phyloP scores from a whole-genome alignment of 1,140 invertebrate genomes.

The Daktulosphaira vitifoliae region DNA sequence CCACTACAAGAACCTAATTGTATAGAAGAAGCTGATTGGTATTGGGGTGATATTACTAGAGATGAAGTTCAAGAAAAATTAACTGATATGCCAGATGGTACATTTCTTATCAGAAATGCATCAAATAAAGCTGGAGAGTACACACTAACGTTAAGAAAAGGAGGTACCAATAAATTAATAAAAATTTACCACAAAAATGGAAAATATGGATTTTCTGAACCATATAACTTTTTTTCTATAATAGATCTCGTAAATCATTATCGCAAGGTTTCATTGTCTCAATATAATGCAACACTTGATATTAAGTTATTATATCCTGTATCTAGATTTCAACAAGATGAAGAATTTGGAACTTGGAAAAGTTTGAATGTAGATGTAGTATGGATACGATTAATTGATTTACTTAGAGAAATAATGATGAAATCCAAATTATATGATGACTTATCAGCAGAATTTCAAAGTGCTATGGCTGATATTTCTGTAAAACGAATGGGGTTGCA shows the following conservation, averaged over 20 bases:
- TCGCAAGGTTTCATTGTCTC: conserved; percentile 68
- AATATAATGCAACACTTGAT: conserved; percentile 88
- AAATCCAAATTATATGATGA: conserved; percentile 66
- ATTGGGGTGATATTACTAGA: conserved; percentile 72
- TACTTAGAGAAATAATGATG: conserved; percentile 60
- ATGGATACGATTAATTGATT: conserved; percentile 59
- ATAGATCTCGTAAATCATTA: conserved; percentile 89
- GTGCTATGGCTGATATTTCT: conserved; percentile 67
- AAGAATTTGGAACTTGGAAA: conserved; percentile 50
- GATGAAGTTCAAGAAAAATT: conserved; percentile 91
- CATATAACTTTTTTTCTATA: conserved; percentile 82
- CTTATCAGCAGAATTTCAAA: conserved; percentile 62
- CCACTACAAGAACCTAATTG: conserved; percentile 40
- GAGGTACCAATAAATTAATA: conserved; percentile 90
- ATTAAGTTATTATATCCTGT: conserved; percentile 84
- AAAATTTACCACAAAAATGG: conserved; percentile 88
- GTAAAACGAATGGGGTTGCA: conserved; percentile 74
- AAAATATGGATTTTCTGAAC: conserved; percentile 87
- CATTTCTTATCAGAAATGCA: conserved; percentile 91
- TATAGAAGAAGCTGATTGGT: conserved; percentile 71
- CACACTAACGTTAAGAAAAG: conserved; percentile 87
- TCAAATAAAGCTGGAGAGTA: conserved; percentile 77
- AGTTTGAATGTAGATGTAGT: conserved; percentile 64
- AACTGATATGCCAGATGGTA: conserved; percentile 82
- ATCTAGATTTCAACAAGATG: conserved; percentile 54